These are phyloP conservation scores for Cecropterus lyciades DNA, from an alignment of 1,140 invertebrate genomes.

Conservation along the genomic window DNA sequence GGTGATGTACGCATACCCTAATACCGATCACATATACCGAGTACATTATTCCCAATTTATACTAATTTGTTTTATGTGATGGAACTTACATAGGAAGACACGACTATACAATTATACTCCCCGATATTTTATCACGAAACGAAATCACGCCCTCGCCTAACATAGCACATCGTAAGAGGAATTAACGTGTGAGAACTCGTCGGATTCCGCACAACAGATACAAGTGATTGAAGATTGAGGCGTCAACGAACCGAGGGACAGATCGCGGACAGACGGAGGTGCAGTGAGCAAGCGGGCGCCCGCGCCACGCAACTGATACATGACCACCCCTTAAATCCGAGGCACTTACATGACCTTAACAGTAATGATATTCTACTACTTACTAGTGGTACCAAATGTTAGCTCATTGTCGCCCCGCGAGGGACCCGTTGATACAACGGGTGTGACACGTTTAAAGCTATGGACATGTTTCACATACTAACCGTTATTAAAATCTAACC, in stretches of 20 bases:
- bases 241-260: slow-evolving; percentile 1
- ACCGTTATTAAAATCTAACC: slow-evolving; percentile 72
- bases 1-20: slow-evolving; percentile 65
- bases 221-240: not conserved
- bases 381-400: slow-evolving; percentile 69
- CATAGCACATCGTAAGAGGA: slow-evolving; percentile 17
- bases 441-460: slow-evolving; percentile 81
- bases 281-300: slow-evolving; percentile 7
- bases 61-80: slow-evolving; percentile 64
- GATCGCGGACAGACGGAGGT: not conserved
- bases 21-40: slow-evolving; percentile 62
- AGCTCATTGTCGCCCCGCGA: slow-evolving; percentile 70
- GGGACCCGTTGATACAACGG: slow-evolving; percentile 82
- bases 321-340: slow-evolving; percentile 76
- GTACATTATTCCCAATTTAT: slow-evolving; percentile 62
- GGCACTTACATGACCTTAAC: slow-evolving; percentile 82
- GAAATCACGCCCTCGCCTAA: slow-evolving; percentile 16
- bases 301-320: slow-evolving; percentile 33
- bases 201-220: too few species aligned
- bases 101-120: slow-evolving; percentile 71
- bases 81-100: slow-evolving; percentile 83
- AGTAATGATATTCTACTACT: slow-evolving; percentile 80
- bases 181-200: not conserved
- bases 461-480: slow-evolving; percentile 82
- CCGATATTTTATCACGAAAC: slow-evolving; percentile 50